Conservation (phyloP, 2,113 vertebrate species). For the Pelecanus crispus region DNA sequence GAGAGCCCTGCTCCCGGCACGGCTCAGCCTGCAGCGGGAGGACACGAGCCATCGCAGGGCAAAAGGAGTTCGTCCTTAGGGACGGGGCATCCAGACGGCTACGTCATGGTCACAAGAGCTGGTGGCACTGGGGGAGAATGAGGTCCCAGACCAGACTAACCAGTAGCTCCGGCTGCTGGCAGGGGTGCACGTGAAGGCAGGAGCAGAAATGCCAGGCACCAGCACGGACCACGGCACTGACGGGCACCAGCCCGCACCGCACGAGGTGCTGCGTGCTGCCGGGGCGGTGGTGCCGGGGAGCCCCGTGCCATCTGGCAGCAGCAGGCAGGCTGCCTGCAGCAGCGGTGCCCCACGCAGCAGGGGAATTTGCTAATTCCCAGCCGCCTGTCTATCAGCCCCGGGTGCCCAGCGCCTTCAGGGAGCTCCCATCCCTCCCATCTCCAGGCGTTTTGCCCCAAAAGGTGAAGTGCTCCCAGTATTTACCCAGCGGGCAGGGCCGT, state of each 20-base stretch:
- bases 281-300: neutral
- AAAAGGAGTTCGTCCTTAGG: neutral
- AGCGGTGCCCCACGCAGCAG: neutral
- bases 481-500: neutral
- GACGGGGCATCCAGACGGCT: neutral
- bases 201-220: neutral
- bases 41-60: fast-evolving
- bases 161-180: slow-evolving; percentile 21
- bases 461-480: neutral
- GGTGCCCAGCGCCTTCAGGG: neutral
- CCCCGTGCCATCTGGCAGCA: neutral
- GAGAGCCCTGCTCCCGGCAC: fast-evolving
- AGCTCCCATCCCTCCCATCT: neutral
- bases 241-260: fast-evolving
- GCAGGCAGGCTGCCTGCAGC: neutral
- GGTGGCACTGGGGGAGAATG: neutral
- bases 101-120: neutral
- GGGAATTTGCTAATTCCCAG: neutral
- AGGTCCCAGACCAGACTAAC: slow-evolving; percentile 10
- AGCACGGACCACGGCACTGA: neutral
- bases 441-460: neutral
- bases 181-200: neutral
- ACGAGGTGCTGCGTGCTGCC: neutral
- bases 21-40: neutral
- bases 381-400: neutral